These are phyloP conservation scores for Grapholita molesta DNA, from an alignment of 1,140 invertebrate species.

Conservation along the genomic window DNA sequence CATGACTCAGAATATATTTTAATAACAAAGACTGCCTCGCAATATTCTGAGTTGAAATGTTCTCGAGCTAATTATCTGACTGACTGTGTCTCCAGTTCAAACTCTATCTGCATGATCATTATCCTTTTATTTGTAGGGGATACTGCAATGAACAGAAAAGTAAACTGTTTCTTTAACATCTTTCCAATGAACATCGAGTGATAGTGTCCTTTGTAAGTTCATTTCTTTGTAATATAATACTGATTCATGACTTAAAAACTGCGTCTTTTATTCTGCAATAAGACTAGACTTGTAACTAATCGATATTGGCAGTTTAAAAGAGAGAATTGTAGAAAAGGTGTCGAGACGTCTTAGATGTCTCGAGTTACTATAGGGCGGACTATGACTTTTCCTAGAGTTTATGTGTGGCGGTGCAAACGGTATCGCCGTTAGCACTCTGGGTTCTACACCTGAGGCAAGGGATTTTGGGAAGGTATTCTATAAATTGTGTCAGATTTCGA, in stretches of 20 bases:
- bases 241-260: neutral
- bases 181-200: neutral
- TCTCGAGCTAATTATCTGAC: neutral
- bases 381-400: too few relatives aligned
- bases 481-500: too few relatives aligned
- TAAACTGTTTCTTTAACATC: neutral
- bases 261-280: neutral
- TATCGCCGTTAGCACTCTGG: too few relatives aligned
- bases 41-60: neutral
- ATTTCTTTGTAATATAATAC: slow-evolving; percentile 1
- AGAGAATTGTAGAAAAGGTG: too few relatives aligned
- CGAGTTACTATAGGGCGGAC: too few relatives aligned
- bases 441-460: too few relatives aligned
- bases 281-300: neutral
- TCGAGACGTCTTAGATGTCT: too few relatives aligned
- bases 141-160: neutral
- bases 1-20: slow-evolving; percentile 3
- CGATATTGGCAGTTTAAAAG: neutral
- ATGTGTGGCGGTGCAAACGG: too few relatives aligned
- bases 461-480: too few relatives aligned
- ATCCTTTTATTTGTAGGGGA: slow-evolving; percentile 3
- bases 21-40: slow-evolving; percentile 3
- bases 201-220: neutral
- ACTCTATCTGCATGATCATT: neutral
- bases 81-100: neutral